These are phyloP conservation scores for Alfaro cultratus DNA, from an alignment of 2,797 vertebrate genomes.

Conservation along the genomic window DNA sequence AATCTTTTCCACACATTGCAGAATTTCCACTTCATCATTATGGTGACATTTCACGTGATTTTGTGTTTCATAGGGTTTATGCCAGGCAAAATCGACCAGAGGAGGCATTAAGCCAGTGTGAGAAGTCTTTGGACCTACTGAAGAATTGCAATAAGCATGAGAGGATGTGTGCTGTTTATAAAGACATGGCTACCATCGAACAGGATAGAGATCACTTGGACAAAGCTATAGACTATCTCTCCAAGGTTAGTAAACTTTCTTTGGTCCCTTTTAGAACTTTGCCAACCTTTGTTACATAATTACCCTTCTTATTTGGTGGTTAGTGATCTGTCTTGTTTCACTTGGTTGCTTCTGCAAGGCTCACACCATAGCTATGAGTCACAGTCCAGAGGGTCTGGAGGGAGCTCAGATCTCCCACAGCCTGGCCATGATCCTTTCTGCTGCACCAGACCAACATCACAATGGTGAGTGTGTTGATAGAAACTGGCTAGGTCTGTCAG, in stretches of 20 bases:
- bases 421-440: constrained; percentile 72
- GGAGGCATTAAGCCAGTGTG: constrained; percentile 73
- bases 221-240: constrained; percentile 65
- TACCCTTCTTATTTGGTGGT: constrained; percentile 34
- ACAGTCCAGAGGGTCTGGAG: constrained; percentile 67
- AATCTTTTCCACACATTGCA: background rate
- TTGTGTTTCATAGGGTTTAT: constrained; percentile 68
- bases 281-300: constrained; percentile 27
- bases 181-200: constrained; percentile 76
- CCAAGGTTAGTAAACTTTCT: constrained; percentile 63
- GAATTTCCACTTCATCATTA: background rate
- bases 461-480: constrained; percentile 74
- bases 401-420: constrained; percentile 73
- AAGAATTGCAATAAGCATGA: constrained; percentile 55
- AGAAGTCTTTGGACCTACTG: constrained; percentile 71
- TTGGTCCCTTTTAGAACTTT: background rate
- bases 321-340: constrained; percentile 55
- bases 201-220: constrained; percentile 67
- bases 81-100: constrained; percentile 68
- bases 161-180: constrained; percentile 68
- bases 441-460: constrained; percentile 68
- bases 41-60: background rate
- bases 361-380: constrained; percentile 79
- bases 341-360: constrained; percentile 71
- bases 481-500: constrained; percentile 7